Conservation (phyloP, 2,113 vertebrate genomes). For the Lontra canadensis region DNA sequence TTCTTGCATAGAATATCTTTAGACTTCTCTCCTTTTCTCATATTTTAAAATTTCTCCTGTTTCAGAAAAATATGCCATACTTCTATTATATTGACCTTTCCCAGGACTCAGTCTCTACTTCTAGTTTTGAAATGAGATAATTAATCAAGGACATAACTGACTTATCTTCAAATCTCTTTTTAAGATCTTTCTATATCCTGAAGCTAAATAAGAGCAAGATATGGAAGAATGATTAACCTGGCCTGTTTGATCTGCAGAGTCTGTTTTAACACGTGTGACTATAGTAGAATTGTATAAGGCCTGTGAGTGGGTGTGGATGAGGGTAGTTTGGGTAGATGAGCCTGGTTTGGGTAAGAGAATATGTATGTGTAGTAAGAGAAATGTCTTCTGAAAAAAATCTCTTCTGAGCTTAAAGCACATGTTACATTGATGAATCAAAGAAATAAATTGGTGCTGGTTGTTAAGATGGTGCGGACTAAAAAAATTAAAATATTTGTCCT, state of each 20-base stretch:
- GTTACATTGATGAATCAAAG: neutral
- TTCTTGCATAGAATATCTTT: neutral
- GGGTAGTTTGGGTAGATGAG: no score
- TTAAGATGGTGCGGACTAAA: neutral
- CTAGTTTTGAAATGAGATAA: slow-evolving; percentile 30
- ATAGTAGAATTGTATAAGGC: neutral
- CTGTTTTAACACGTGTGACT: neutral
- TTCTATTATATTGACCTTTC: neutral
- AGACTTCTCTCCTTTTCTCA: neutral
- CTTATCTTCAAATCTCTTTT: slow-evolving; percentile 43
- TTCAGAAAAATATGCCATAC: neutral
- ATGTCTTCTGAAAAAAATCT: neutral
- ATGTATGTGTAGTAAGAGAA: neutral
- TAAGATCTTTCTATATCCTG: neutral
- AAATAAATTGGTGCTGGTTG: neutral
- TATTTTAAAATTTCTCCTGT: neutral
- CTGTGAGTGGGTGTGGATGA: accelerated
- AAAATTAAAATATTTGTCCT: neutral
- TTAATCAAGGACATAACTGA: neutral
- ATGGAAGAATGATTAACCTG: neutral
- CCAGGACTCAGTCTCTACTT: neutral
- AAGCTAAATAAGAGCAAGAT: slow-evolving; percentile 25
- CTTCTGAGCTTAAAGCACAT: neutral
- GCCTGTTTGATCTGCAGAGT: neutral
- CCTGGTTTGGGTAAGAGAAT: neutral